These are phyloP conservation scores for Periparus ater DNA, from an alignment of 2,797 vertebrate genomes.

Conservation along the genomic window DNA sequence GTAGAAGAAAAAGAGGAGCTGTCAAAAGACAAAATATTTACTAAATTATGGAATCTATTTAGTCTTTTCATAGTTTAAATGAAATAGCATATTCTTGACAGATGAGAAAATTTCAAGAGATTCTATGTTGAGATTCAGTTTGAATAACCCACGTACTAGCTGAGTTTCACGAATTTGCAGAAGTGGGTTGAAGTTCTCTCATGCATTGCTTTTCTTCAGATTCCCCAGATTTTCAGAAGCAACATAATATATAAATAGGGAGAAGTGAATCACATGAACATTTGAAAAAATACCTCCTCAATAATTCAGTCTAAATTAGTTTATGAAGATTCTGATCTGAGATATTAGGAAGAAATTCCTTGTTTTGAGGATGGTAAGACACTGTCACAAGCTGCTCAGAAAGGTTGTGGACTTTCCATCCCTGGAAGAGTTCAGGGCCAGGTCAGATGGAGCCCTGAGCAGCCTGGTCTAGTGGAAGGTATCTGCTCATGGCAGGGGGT, in stretches of 20 bases:
- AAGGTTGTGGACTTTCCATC: accelerated
- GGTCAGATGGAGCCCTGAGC: background rate
- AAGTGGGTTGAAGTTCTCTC: slow-evolving; percentile 26
- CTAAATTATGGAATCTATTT: slow-evolving; percentile 36
- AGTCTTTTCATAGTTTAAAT: slow-evolving; percentile 30
- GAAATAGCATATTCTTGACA: slow-evolving; percentile 39
- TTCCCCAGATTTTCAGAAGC: background rate
- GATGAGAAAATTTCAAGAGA: slow-evolving; percentile 54
- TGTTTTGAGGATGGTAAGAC: too few relatives aligned
- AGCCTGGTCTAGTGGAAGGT: background rate
- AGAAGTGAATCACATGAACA: background rate
- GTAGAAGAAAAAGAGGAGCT: slow-evolving; percentile 21
- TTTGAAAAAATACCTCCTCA: background rate
- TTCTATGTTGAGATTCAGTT: background rate
- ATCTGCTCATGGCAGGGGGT: background rate
- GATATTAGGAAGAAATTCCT: background rate
- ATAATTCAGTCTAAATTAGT: background rate
- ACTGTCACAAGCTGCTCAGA: background rate
- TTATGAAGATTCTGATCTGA: background rate
- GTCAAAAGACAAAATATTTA: slow-evolving; percentile 54
- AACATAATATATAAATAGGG: background rate
- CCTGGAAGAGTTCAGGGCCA: background rate
- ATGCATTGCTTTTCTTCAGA: background rate
- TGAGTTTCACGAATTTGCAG: slow-evolving; percentile 5
- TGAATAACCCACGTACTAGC: background rate